These are phyloP conservation scores for Eupristina koningsbergeri DNA, from an alignment of 1,140 invertebrate genomes.

Conservation along the genomic window DNA sequence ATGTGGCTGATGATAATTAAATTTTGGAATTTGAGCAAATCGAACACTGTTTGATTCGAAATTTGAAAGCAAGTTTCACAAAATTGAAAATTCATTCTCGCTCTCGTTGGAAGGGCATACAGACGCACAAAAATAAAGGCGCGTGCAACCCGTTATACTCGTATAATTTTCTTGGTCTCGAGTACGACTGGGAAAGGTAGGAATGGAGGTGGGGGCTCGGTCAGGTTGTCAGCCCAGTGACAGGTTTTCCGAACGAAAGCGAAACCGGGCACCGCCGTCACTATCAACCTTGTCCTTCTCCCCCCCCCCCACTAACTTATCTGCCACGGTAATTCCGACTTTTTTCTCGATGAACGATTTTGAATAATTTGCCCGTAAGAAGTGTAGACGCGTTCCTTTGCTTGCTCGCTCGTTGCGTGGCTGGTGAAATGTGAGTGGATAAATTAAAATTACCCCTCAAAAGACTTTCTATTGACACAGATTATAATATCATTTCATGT, in stretches of 20 bases:
- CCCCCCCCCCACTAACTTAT: too few relatives aligned
- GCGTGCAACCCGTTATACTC: background rate
- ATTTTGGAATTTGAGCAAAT: too few relatives aligned
- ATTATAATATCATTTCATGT: too few relatives aligned
- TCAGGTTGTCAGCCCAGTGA: background rate
- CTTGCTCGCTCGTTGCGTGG: background rate
- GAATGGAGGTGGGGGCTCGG: too few relatives aligned
- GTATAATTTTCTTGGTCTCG: background rate
- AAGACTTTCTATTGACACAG: background rate
- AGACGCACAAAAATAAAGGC: slow-evolving; percentile 24
- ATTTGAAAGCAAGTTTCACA: background rate
- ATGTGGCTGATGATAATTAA: too few relatives aligned
- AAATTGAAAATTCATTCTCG: background rate
- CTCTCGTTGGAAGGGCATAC: background rate
- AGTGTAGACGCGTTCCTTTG: background rate
- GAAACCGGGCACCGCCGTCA: slow-evolving; percentile 36
- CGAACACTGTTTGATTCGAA: too few relatives aligned
- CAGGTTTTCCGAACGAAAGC: slow-evolving; percentile 53
- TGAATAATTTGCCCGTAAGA: background rate
- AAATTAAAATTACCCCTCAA: background rate
- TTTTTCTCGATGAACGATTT: too few relatives aligned
- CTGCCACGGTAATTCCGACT: too few relatives aligned
- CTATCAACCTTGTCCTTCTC: too few relatives aligned
- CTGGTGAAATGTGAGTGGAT: background rate
- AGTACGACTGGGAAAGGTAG: too few relatives aligned